phyloP scores from a whole-genome alignment of 2,888 invertebrate species.

The Aphidoletes aphidimyza region DNA sequence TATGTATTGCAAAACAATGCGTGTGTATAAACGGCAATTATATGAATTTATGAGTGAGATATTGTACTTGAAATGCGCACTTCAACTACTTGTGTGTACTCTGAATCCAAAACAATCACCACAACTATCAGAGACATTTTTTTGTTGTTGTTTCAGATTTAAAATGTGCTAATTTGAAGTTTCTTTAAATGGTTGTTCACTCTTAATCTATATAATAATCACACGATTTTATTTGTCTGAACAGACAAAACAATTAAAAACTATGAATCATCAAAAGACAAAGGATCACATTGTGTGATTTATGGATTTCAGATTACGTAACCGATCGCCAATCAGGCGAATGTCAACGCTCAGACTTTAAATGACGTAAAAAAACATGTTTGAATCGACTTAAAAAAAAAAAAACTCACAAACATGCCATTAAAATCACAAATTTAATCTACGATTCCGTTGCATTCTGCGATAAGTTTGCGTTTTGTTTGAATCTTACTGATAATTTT shows the following conservation, averaged over 20 bases:
- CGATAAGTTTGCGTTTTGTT: constrained; percentile 15
- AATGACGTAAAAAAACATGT: neutral
- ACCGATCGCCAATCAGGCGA: neutral
- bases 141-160: no score
- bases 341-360: neutral
- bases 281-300: neutral
- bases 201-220: no score
- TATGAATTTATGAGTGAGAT: no score
- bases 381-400: neutral
- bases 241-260: no score
- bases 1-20: neutral
- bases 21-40: neutral
- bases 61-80: no score
- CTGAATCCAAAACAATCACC: no score
- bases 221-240: no score
- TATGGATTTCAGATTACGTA: constrained; percentile 4
- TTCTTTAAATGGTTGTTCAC: no score
- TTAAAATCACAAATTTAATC: neutral
- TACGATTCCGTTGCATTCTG: neutral
- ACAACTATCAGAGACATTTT: no score
- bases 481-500: constrained; percentile 23
- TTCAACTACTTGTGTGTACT: no score
- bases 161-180: no score
- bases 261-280: no score
- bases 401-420: neutral